Base-by-base conservation (phyloP, 2,888 invertebrate species). In the Prosapia bicincta region DNA sequence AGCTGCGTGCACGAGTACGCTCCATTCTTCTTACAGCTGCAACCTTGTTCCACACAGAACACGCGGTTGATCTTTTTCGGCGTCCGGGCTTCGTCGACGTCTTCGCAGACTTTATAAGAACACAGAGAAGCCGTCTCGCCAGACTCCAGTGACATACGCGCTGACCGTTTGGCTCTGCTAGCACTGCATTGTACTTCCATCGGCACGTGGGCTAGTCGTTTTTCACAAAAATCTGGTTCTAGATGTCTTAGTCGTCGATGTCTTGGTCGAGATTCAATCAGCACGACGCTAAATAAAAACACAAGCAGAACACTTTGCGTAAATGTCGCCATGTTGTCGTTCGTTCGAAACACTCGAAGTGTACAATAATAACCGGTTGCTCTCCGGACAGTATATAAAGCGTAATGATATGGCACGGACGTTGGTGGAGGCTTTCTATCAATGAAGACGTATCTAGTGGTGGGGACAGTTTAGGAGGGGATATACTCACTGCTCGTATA, bases 1-100 rank as follows among this genome's bases (percentile, higher is more conserved):
- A 78, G 71, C 69, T 78, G 76, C 10, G 74, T 78, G 32, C 78
- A 78, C 65, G 68, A 43, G 69, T 67, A 78, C 28, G 30, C 71
- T 23, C 76, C 74, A 26, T 73, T 69, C 54, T 71, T 71, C 23
- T 70, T 75, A 26, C 78, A 78, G 10, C 66, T 32, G 69, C 78
- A 78, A 7, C 74, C 74, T n/a, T 66, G 24, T 32, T 76, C 66
- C 24, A 69, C 24, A 32, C 76, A 76, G 70, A 26, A 73, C 13
- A 76, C 76, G 3, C 73, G 38, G 68, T 67, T 23, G 68, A 73
- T 73, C 38, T 43, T 38, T 23, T 43, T 67, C 5, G 73, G 73
- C 7, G 26, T 15, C 1, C 73, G 38, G 26, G 1, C 7, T 5
- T 30, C 10, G 32, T 73, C 73, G 30, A 66, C 25, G 73, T 73